Evolutionary conservation across 2,113 vertebrate species (phyloP).

Genomic region (Spheniscus mendiculus): DNA sequence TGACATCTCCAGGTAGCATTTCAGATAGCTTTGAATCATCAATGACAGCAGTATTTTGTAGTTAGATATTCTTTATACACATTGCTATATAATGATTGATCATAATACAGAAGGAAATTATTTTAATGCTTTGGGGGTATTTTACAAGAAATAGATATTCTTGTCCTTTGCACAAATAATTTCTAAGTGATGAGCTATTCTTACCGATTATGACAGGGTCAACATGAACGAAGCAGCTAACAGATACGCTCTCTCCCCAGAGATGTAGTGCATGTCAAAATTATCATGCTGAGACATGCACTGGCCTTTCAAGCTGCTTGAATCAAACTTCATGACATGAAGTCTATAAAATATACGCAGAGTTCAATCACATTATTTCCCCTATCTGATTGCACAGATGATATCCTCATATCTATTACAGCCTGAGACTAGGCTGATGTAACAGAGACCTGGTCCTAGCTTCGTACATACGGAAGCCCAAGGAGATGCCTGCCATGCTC

Average conservation of each 20-base stretch:
- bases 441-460: background rate
- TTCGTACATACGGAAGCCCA: background rate
- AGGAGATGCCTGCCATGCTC: background rate
- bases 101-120: background rate
- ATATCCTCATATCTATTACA: background rate
- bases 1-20: background rate
- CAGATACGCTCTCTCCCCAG: background rate
- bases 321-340: background rate
- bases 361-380: background rate
- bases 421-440: background rate
- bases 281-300: background rate
- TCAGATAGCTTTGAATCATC: background rate
- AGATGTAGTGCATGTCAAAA: background rate
- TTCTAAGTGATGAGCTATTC: background rate
- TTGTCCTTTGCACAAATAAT: background rate
- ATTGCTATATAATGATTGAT: background rate
- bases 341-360: background rate
- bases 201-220: background rate
- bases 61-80: background rate
- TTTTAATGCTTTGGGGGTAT: background rate
- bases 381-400: background rate
- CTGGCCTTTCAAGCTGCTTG: background rate
- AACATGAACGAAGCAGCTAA: background rate
- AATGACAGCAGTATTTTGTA: background rate
- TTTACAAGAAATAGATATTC: background rate